A percentile compares a stretch with the other conserved stretches of the same genome.
Conservation (phyloP, 2,797 vertebrate genomes). For the Coregonus suidteri region DNA sequence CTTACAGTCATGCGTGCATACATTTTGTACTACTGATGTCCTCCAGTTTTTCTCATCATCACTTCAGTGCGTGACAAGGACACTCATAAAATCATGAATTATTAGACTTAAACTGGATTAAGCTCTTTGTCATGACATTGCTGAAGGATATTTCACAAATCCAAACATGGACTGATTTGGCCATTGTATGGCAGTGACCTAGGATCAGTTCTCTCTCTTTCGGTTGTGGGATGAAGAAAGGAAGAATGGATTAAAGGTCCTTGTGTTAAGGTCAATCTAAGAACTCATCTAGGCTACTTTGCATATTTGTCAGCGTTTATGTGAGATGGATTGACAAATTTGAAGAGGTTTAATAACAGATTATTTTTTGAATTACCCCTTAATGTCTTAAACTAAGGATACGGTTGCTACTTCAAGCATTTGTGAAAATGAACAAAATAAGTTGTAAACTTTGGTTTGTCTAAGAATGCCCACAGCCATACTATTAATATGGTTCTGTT, state of each 20-base stretch:
- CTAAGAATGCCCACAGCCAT: conserved; percentile 39
- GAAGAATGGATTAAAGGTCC: conserved; percentile 34
- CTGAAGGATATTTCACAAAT: conserved; percentile 70
- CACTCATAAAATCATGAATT: conserved; percentile 64
- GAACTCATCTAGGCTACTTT: conserved; percentile 43
- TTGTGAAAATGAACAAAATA: conserved; percentile 25
- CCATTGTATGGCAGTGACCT: conserved; percentile 44
- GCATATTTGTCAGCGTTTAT: conserved; percentile 36
- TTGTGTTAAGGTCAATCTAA: conserved; percentile 46
- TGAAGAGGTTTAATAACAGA: neutral
- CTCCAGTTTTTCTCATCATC: conserved; percentile 65
- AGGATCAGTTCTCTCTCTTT: conserved; percentile 28
- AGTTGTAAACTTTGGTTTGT: conserved; percentile 28
- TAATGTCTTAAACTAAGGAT: conserved; percentile 13
- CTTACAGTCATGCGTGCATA: too few species aligned
- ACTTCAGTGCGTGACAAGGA: conserved; percentile 69
- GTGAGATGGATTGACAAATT: conserved; percentile 24
- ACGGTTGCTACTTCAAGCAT: conserved; percentile 34
- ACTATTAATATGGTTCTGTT: conserved; percentile 49
- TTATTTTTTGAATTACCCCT: conserved; percentile 16
- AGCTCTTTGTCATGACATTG: conserved; percentile 61
- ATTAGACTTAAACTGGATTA: conserved; percentile 58
- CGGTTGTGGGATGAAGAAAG: conserved; percentile 28
- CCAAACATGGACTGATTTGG: conserved; percentile 47
- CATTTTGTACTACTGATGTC: conserved; percentile 47